A percentile compares a stretch with the other conserved stretches of the same genome.
Conservation (phyloP, 2,113 vertebrate species). For the Cathartes aura region DNA sequence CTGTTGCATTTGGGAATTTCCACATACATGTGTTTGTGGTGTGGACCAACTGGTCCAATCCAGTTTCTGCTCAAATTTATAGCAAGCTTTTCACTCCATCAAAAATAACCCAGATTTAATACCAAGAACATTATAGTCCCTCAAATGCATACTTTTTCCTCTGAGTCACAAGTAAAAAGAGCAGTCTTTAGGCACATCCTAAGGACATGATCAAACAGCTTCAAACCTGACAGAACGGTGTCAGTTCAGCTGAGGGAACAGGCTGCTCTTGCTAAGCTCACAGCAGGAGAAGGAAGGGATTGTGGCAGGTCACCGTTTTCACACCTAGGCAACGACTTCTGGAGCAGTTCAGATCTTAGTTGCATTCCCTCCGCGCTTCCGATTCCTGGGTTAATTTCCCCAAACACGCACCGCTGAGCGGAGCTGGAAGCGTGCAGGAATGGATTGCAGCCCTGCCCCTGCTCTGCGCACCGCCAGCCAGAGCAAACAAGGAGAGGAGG, state of each 20-base stretch:
- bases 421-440: background rate
- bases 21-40: background rate
- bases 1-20: background rate
- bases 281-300: background rate
- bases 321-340: background rate
- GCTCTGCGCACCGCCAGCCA: background rate
- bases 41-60: background rate
- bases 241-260: conserved; percentile 49
- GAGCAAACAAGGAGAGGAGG: background rate
- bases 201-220: conserved; percentile 6
- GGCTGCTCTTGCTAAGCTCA: background rate
- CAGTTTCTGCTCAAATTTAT: background rate
- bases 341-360: background rate
- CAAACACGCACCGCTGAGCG: fast-evolving
- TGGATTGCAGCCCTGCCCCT: background rate
- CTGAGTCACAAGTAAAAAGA: conserved; percentile 17
- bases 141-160: background rate
- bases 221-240: conserved; percentile 26
- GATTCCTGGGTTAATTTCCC: background rate
- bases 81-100: background rate
- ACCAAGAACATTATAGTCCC: background rate
- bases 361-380: background rate
- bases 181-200: conserved; percentile 12
- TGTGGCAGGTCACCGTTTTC: background rate
- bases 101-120: conserved; percentile 10